Evolutionary conservation across 2,888 invertebrate genomes (phyloP).

Genomic region (Cosmia trapezina): DNA sequence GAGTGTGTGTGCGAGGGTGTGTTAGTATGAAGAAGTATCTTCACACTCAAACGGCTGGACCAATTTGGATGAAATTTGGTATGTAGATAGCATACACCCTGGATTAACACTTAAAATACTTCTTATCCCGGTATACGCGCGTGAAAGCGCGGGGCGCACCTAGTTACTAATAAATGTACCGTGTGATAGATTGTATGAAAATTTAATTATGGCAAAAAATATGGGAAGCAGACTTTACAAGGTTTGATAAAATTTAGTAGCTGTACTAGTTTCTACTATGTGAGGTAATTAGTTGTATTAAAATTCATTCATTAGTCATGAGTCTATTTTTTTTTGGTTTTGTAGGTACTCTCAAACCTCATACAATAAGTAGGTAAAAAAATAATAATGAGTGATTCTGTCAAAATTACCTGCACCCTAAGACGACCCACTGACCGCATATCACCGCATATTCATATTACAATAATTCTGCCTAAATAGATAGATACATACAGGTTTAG

Average conservation of each 20-base stretch:
- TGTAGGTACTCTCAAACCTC: background rate
- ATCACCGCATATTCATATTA: background rate
- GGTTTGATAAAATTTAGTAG: background rate
- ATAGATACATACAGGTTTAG: background rate
- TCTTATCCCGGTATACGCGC: too few relatives aligned
- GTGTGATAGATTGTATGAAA: background rate
- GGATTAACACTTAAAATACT: too few relatives aligned
- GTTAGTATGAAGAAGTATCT: too few relatives aligned
- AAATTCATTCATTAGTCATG: background rate
- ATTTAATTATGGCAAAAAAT: background rate
- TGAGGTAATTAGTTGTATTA: background rate
- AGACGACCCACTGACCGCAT: too few relatives aligned
- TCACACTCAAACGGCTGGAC: too few relatives aligned
- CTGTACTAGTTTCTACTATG: background rate
- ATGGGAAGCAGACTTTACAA: background rate
- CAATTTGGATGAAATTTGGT: too few relatives aligned
- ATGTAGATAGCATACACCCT: too few relatives aligned
- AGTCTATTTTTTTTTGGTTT: background rate
- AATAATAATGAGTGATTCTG: background rate
- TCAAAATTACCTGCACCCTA: conserved; percentile 6
- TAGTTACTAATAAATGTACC: background rate
- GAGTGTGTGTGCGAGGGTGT: too few relatives aligned
- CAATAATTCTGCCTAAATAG: background rate
- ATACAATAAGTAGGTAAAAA: background rate
- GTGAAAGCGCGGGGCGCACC: too few relatives aligned